Base-by-base conservation (phyloP, 1,140 invertebrate genomes). In the Glomeris maerens region DNA sequence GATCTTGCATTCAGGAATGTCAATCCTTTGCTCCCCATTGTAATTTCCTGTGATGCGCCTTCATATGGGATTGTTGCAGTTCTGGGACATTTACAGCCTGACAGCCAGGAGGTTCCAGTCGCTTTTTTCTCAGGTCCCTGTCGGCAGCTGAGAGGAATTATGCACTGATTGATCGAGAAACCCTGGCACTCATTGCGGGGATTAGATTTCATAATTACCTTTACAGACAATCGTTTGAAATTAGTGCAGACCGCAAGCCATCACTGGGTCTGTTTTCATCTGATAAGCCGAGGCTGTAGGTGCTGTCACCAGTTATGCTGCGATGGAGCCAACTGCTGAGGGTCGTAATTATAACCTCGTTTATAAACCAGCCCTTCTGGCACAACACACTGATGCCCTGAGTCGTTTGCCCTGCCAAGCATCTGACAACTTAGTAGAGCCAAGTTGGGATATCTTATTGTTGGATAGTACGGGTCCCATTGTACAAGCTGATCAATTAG, bases 161-260 rank as follows among this genome's bases (percentile, higher is more conserved):
- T n/a, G n/a, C 61, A 17, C 67, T 74, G 50, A 59, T 73, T 3
- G 71, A 79, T 29, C 69, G 69, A 54, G 75, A 78, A 60, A 71
- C 63, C 0, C 58, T 72, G 10, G 63, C 66, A 2, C 65, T 76
- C 25, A 52, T 73, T 36, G 71, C 63, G 60, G 68, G 65, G 13
- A 52, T 72, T 64, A 56, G 68, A 50, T 75, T 75, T 56, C 67
- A 74, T 50, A 57, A 74, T 42, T 76, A 72, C 53, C 45, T 74
- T 7, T 70, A 62, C 52, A 68, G 66, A 7, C 49, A 60, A 4
- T 49, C 60, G 23, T 70, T 74, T 47, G 57, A 53, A 2, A 55
- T 73, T 17, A 36, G 63, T 21, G 73, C 70, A 4, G 72, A 74
- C 53, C 67, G 73, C 50, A 62, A 67, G 50, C 66, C 71, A 0